Evolutionary conservation across 2,113 vertebrate genomes (phyloP), one percentile per base, ranked within the genome.

Genomic region (Hippopotamus amphibius): DNA sequence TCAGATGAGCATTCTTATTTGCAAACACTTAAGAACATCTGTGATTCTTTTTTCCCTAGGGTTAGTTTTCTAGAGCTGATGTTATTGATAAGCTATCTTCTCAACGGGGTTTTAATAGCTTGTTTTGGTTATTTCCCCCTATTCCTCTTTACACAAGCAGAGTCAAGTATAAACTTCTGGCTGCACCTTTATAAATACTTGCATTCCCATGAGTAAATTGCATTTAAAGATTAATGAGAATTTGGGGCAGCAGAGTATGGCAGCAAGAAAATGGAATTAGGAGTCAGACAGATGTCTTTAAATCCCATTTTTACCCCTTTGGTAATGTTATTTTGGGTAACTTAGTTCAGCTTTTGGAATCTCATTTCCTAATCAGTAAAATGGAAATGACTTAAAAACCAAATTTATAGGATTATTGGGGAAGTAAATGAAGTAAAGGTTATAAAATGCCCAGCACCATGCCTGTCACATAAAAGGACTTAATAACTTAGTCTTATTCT

Each of bases 251-350:
- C 22, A 83, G 84, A 90, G 61, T 66, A 53, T 41, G 86, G 15
- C 80, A 77, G 80, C 79, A 95, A 92, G 93, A 94, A 94, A 95
- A 83, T 89, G 66, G 83, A 95, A 76, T 96, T 95, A 89, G 33
- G 19, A 77, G 26, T 46, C 72, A 90, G 63, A 85, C 22, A 96
- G 48, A 65, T 93, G 41, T 86, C 53, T 94, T 89, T 94, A 77
- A 92, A 46, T 96, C 71, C 55, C 28, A 66, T 71, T 90, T 95
- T 92, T 92, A 61, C 41, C 6, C 7, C 55, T 55, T 93, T 65
- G 71, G 33, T n/a, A 79, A 41, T 87, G 50, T 55, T 93, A 63
- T 88, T 95, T 95, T 46, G 19, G 30, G 63, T 93, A 87, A 89
- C 59, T 86, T 84, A 33, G 86, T 79, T 95, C 22, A 85, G 59